Evolutionary conservation across 2,113 vertebrate genomes (phyloP), one percentile per base, ranked within the genome.

Genomic region (Neodon shergylaensis): DNA sequence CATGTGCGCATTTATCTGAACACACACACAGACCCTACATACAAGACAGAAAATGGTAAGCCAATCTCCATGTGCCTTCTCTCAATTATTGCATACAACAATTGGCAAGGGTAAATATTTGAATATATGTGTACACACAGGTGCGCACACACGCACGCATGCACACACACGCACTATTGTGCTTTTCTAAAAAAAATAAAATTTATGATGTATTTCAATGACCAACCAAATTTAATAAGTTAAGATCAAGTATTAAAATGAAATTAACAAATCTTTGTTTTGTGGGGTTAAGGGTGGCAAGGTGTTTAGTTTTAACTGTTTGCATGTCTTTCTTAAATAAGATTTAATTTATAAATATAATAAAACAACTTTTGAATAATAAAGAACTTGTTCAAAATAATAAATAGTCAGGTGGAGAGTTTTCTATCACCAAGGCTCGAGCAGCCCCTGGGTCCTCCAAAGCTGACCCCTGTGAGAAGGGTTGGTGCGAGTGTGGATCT

Each of bases 171-270:
- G 26, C 54, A 10, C 33, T 52, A n/a, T 72, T 90, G 24, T 73
- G 44, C 39, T 96, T 98, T 97, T 88, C 92, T 97, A 94, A 0
- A 19, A 93, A 91, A 86, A 96, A 96, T 96, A 92, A 86, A 96
- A 96, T 96, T 88, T 63, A 92, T 33, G 14, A 96, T 95, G 17
- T 90, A 91, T 68, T n/a, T 0, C 86, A 91, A 87, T 28, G 0
- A 17, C 61, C 74, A 95, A 76, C 0, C 79, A 72, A 89, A 96
- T 33, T 82, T 44, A 87, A 44, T 92, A 93, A 92, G 39, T 82
- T 12, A 95, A 95, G 92, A 86, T 11, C 74, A 42, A 78, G 17
- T 19, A 94, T 61, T 54, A 86, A 54, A 70, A 72, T 76, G 86
- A 39, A 82, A 61, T 61, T 54, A 91, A 63, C 11, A 81, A n/a